phyloP scores from a whole-genome alignment of 1,140 invertebrate species.

The Halotydeus destructor region DNA sequence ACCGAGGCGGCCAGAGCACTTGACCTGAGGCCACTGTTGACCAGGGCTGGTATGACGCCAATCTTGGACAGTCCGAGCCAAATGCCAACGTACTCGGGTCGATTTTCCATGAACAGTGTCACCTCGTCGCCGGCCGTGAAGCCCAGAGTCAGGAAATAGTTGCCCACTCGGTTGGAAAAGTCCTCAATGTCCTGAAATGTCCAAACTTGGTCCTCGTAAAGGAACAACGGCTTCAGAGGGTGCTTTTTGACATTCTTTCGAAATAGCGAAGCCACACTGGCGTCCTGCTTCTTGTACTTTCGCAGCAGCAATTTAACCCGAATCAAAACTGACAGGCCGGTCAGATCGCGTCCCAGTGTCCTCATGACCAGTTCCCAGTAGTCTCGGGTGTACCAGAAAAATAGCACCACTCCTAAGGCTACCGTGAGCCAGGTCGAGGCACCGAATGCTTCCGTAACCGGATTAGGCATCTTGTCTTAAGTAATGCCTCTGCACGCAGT shows the following conservation, averaged over 20 bases:
- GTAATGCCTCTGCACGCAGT: too few relatives aligned
- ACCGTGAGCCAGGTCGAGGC: too few relatives aligned
- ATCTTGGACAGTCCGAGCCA: constrained; percentile 51
- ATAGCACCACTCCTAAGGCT: too few relatives aligned
- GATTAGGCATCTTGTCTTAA: too few relatives aligned
- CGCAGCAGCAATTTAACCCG: constrained; percentile 1
- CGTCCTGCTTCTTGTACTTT: constrained; percentile 23
- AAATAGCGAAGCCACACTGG: constrained; percentile 49
- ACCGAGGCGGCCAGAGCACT: constrained; percentile 19
- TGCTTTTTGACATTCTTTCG: constrained; percentile 41
- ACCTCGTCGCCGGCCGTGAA: constrained; percentile 50
- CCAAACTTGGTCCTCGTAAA: constrained; percentile 56
- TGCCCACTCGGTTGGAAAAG: constrained; percentile 49
- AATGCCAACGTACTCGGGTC: constrained; percentile 56
- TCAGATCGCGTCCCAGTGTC: not conserved
- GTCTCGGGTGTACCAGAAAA: too few relatives aligned
- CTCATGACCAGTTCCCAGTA: too few relatives aligned
- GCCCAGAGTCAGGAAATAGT: constrained; percentile 45
- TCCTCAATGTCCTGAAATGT: constrained; percentile 49
- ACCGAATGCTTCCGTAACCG: too few relatives aligned
- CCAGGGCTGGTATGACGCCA: constrained; percentile 21
- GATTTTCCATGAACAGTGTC: constrained; percentile 60
- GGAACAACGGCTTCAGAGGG: constrained; percentile 53
- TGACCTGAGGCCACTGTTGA: constrained; percentile 20
- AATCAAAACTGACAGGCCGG: constrained; percentile 1